These are phyloP conservation scores for Canis aureus DNA, from an alignment of 2,113 vertebrate genomes.

Conservation along the genomic window DNA sequence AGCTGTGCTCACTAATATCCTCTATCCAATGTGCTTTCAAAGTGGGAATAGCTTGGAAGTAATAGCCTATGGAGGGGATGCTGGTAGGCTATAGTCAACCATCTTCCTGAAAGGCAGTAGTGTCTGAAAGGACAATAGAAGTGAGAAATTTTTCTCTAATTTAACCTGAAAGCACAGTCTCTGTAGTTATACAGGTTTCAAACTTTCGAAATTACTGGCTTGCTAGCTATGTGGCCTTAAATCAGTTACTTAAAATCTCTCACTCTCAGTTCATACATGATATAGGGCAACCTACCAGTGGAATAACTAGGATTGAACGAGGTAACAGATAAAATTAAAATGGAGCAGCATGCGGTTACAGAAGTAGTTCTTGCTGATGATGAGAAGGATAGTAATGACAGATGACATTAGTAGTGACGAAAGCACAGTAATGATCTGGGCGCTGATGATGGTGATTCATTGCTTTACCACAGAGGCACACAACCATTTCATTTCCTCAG, in stretches of 20 bases:
- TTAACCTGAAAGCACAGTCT: background rate
- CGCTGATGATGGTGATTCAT: background rate
- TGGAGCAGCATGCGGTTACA: background rate
- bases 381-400: background rate
- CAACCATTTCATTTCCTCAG: background rate
- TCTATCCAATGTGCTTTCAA: background rate
- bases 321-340: background rate
- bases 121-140: background rate
- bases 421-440: background rate
- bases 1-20: background rate
- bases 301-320: background rate
- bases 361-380: background rate
- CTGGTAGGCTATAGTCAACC: background rate
- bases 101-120: background rate
- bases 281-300: background rate
- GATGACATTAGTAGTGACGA: background rate
- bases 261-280: background rate
- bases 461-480: background rate
- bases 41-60: background rate
- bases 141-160: background rate
- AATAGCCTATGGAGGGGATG: background rate
- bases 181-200: background rate
- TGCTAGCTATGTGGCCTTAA: background rate
- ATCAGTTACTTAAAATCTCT: background rate
- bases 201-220: background rate